Evolutionary conservation across 2,797 vertebrate species (phyloP), one percentile per base, ranked within the genome.

Genomic region (Coilia nasus): DNA sequence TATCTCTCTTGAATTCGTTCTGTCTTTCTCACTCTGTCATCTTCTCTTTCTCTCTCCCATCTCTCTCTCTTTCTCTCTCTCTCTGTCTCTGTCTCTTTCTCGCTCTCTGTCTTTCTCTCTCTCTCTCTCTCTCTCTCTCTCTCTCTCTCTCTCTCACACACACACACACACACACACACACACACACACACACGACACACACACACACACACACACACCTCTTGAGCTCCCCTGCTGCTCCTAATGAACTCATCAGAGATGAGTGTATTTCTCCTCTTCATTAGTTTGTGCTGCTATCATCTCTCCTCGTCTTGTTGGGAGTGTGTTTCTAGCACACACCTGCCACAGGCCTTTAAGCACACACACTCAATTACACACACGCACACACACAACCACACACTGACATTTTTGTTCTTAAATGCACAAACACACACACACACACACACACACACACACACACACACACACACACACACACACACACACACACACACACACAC

Each of bases 161-260:
- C 35, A 2, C 35, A 41, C 35, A 2, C 35, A 41, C 35, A 41
- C 35, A 41, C 35, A 41, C 35, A 41, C 35, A 41, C 35, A 41
- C 35, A 41, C 35, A 41, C 35, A 41, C 35, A 41, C 35, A 41
- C 35, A 41, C 35, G n/a, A 41, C 35, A 41, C 35, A 41, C 35
- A 41, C 35, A 41, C 35, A 41, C 35, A 41, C 35, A 41, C 35
- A 41, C 35, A 41, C 35, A 41, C 35, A 41, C 35, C 5, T 2
- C 35, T 41, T 41, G 35, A 41, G 35, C 5, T 41, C 12, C 64
- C 14, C 25, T 15, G 25, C 28, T 15, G 14, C 12, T 71, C 2
- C 75, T 89, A 90, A 89, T 91, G 85, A 92, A 87, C 82, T 78
- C 87, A 81, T 85, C 86, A 85, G 28, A 28, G 80, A 81, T 64